phyloP scores from a whole-genome alignment of 2,888 invertebrate species.

The Tanypteryx hageni region DNA sequence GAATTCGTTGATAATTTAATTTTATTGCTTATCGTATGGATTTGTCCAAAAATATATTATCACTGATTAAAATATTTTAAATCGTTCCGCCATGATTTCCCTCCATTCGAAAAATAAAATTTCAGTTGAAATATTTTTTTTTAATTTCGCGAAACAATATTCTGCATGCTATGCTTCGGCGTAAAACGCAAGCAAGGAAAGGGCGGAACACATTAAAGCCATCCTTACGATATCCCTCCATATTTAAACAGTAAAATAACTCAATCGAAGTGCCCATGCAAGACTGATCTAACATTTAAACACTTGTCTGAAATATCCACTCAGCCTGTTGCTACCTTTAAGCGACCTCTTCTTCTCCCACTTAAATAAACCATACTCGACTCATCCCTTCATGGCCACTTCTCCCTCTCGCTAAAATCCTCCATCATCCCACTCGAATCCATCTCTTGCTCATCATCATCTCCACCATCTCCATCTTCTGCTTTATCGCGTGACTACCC shows the following conservation, averaged over 20 bases:
- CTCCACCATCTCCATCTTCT: neutral
- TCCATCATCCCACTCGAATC: neutral
- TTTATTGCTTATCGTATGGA: too few relatives aligned
- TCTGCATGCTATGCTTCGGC: too few relatives aligned
- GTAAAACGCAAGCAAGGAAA: too few relatives aligned
- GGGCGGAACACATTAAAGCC: neutral
- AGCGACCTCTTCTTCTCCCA: neutral
- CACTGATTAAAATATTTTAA: too few relatives aligned
- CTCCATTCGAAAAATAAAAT: too few relatives aligned
- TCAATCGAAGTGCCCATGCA: too few relatives aligned
- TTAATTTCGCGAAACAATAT: too few relatives aligned
- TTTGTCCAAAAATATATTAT: too few relatives aligned
- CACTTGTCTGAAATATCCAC: constrained; percentile 25
- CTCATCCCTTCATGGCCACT: neutral
- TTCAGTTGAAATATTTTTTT: too few relatives aligned
- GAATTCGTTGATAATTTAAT: too few relatives aligned
- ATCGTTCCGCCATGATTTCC: too few relatives aligned
- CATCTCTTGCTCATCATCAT: neutral
- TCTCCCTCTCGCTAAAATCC: neutral
- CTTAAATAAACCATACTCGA: neutral
- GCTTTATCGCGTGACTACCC: constrained; percentile 12
- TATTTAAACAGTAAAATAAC: too few relatives aligned
- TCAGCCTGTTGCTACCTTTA: neutral
- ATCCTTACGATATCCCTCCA: neutral
- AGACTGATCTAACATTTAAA: neutral